These are phyloP conservation scores for Asteroscopus sphinx DNA, from an alignment of 2,888 invertebrate species.

Conservation along the genomic window DNA sequence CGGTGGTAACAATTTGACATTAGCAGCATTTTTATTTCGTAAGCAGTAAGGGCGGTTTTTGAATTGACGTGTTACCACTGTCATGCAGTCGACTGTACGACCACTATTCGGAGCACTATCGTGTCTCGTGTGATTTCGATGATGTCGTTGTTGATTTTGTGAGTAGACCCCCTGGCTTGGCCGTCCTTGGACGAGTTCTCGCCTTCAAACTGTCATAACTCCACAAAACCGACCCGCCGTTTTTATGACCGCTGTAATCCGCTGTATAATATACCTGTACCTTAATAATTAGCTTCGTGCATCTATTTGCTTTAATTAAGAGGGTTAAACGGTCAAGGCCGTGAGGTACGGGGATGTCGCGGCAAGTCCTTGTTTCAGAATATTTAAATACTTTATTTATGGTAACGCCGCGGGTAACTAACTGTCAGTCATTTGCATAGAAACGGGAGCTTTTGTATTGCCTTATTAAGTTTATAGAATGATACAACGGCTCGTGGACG, in stretches of 20 bases:
- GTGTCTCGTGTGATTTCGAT: no score
- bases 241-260: conserved; percentile 46
- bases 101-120: no score
- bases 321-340: conserved; percentile 57
- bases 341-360: conserved; percentile 61
- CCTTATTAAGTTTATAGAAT: conserved; percentile 43
- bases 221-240: conserved; percentile 18
- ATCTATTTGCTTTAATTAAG: conserved; percentile 68
- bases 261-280: conserved; percentile 35
- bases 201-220: conserved; percentile 64
- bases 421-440: conserved; percentile 48
- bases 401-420: conserved; percentile 38
- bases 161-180: no score
- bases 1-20: no score
- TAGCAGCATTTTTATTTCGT: no score
- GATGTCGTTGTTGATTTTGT: no score
- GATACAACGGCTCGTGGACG: conserved; percentile 11
- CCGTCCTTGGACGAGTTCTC: conserved; percentile 57
- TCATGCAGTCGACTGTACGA: no score
- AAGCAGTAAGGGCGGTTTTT: no score
- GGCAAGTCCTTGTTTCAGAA: conserved; percentile 51
- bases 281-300: conserved; percentile 66
- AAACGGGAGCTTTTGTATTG: conserved; percentile 44
- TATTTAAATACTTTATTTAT: conserved; percentile 58
- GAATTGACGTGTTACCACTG: no score